Percentiles rank a stretch among this genome's conserved stretches.
phyloP scores from a whole-genome alignment of 2,797 vertebrate species.

The Salmo trutta region DNA sequence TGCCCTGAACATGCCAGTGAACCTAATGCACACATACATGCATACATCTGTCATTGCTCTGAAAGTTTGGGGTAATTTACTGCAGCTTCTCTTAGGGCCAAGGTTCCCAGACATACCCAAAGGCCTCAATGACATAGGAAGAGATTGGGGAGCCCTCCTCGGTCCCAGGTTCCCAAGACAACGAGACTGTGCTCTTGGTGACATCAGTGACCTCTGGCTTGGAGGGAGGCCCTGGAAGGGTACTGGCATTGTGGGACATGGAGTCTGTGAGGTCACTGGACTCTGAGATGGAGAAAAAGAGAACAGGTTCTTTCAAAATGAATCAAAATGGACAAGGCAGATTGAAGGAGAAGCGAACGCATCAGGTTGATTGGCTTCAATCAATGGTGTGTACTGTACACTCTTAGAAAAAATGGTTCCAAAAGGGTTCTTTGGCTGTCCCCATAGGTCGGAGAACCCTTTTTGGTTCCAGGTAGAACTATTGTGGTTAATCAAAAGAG shows the following conservation, averaged over 20 bases:
- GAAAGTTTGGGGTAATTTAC: conserved; percentile 63
- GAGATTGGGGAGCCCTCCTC: conserved; percentile 84
- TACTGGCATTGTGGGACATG: conserved; percentile 85
- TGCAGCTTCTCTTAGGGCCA: conserved; percentile 26
- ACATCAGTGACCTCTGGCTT: conserved; percentile 95
- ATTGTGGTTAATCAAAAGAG: no score
- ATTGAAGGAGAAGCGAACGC: background rate
- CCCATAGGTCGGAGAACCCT: no score
- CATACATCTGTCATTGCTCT: conserved; percentile 60
- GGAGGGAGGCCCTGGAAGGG: conserved; percentile 89
- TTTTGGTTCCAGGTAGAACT: no score
- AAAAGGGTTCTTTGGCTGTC: background rate
- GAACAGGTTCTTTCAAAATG: background rate
- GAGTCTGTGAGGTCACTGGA: conserved; percentile 85
- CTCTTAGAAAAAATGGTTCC: no score
- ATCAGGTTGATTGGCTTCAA: no score
- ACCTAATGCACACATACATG: conserved; percentile 40
- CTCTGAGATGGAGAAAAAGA: conserved; percentile 70
- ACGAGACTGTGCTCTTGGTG: conserved; percentile 92
- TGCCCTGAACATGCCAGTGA: background rate
- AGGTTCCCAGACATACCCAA: conserved; percentile 85
- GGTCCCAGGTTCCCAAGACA: conserved; percentile 90
- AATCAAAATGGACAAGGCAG: background rate
- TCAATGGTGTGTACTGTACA: no score
- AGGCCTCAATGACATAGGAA: conserved; percentile 95